Evolutionary conservation across 2,113 vertebrate genomes (phyloP).

Genomic region (Myocastor coypus): DNA sequence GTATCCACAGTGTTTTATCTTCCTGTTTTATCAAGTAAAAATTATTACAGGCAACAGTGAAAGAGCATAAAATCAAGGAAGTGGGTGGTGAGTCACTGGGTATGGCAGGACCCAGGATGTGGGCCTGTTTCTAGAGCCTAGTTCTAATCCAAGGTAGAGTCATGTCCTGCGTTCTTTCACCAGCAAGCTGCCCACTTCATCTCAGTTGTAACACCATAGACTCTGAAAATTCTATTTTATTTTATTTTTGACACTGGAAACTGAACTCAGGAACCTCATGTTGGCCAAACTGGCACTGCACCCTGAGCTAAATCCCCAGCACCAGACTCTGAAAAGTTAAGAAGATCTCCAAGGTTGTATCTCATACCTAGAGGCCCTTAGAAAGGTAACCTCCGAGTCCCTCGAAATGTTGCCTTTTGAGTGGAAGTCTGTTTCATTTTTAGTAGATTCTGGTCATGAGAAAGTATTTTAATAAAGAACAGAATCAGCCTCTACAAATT

Average conservation of each 20-base stretch:
- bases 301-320: too few species aligned
- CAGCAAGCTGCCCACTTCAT: background rate
- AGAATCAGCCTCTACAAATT: background rate
- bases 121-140: background rate
- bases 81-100: background rate
- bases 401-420: background rate
- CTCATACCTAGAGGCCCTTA: background rate
- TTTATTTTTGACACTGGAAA: too few species aligned
- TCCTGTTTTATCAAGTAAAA: background rate
- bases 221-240: background rate
- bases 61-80: background rate
- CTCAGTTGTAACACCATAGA: background rate
- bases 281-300: too few species aligned
- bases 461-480: slow-evolving; percentile 28
- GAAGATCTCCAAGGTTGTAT: background rate
- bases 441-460: background rate
- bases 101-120: background rate
- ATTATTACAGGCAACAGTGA: background rate
- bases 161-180: background rate
- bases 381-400: background rate
- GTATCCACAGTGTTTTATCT: background rate
- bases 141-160: background rate
- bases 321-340: background rate
- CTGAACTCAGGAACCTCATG: too few species aligned
- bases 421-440: background rate